Base-by-base conservation (phyloP, 2,113 vertebrate species). In the Equus quagga region DNA sequence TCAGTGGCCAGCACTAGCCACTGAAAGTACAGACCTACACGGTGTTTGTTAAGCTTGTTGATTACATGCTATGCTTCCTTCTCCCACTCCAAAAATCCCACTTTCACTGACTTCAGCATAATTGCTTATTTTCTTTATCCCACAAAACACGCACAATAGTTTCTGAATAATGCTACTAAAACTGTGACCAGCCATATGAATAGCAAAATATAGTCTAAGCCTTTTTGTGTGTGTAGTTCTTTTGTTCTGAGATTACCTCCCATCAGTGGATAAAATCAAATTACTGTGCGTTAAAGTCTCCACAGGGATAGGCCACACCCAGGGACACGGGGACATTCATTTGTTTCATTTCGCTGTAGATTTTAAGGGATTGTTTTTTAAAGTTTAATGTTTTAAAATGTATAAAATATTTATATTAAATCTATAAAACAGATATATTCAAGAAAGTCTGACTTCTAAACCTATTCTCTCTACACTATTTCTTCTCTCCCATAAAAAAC, bases 361-460 rank as follows among this genome's bases (percentile, higher is more conserved):
- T 89, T 44, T 51, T 51, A 73, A 89, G 44, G n/a, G 4, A 46
- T 73, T 90, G 67, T 13, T 69, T 67, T 95, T 62, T 24, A 64
- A 87, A 89, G 26, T 24, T 72, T 80, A 49, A n/a, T 9, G 12
- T 73, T 94, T 96, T 79, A 70, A 89, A 86, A 44, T 87, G 60
- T 5, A 10, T 67, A 46, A 87, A 85, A 73, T 90, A 81, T 81
- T 95, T 70, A 79, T 73, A 60, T 36, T 33, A 80, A 46, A 56
- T 33, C 72, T 79, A 18, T 72, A 49, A 62, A 49, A 14, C 19
- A 41, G 51, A 36, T 12, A 1, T 11, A n/a, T 64, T 78, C 62
- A 64, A 33, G 76, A n/a, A 64, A 76, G n/a, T 12, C 41, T 83
- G 26, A 49, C 51, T 56, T 83, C 19, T 84, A 31, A 88, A 24